These are phyloP conservation scores for Oostethus manadensis DNA, from an alignment of 2,113 vertebrate species.

Conservation along the genomic window DNA sequence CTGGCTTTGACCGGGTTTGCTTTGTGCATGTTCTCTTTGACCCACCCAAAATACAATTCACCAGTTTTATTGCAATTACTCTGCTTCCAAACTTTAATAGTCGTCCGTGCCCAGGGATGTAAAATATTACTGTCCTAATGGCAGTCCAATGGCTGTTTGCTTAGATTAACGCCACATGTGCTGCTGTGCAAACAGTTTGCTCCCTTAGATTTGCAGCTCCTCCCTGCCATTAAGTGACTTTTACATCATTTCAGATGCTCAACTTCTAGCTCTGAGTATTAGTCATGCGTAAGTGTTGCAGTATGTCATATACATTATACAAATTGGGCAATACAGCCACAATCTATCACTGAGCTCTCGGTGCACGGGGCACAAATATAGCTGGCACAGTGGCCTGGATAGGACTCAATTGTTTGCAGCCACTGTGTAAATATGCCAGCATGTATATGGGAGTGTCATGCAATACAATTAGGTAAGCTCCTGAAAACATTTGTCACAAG, in stretches of 20 bases:
- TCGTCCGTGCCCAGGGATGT: slow-evolving; percentile 32
- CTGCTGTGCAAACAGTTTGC: slow-evolving; percentile 56
- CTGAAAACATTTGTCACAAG: slow-evolving; percentile 22
- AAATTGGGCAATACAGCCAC: slow-evolving; percentile 35
- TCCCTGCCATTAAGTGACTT: slow-evolving; percentile 33
- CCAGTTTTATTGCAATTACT: not conserved
- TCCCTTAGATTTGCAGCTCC: slow-evolving; percentile 49
- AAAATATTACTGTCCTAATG: slow-evolving; percentile 54
- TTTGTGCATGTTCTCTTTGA: not conserved
- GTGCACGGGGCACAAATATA: slow-evolving; percentile 39
- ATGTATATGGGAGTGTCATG: slow-evolving; percentile 44
- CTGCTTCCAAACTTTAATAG: slow-evolving; percentile 4
- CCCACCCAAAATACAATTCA: not conserved
- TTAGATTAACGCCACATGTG: slow-evolving; percentile 52
- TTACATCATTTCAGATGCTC: slow-evolving; percentile 56
- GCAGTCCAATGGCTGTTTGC: slow-evolving; percentile 49
- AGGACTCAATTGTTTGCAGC: slow-evolving; percentile 45
- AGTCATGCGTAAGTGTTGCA: slow-evolving; percentile 32
- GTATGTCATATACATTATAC: slow-evolving; percentile 45
- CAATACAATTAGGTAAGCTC: slow-evolving; percentile 30
- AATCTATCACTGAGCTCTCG: slow-evolving; percentile 44
- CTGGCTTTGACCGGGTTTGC: not conserved
- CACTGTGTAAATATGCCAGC: slow-evolving; percentile 52
- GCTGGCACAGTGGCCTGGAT: slow-evolving; percentile 44
- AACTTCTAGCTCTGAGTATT: slow-evolving; percentile 26